Evolutionary conservation across 2,113 vertebrate genomes (phyloP).

Genomic region (Haemorhous mexicanus): DNA sequence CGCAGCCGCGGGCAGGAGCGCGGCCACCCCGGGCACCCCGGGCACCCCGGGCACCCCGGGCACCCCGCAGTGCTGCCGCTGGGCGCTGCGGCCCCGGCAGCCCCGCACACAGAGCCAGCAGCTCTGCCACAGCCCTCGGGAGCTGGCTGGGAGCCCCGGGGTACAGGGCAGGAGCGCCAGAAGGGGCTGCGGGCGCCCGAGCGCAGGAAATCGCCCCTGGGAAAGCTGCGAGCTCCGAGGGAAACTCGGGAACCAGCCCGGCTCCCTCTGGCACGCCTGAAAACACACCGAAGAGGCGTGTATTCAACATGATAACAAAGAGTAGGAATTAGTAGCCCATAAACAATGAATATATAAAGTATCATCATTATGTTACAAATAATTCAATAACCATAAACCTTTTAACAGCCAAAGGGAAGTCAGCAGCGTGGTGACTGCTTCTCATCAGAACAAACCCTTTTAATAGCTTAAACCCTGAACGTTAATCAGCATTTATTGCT

Average conservation of each 20-base stretch:
- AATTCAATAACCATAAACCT: not conserved
- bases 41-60: no score
- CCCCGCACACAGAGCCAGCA: fast-evolving
- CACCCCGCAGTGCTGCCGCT: no score
- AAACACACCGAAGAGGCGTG: not conserved
- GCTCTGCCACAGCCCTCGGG: fast-evolving
- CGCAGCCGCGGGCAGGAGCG: no score
- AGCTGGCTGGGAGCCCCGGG: not conserved
- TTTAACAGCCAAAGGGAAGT: not conserved
- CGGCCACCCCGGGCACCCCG: no score
- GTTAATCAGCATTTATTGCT: not conserved
- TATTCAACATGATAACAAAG: not conserved
- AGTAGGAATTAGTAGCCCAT: not conserved
- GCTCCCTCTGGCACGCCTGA: not conserved
- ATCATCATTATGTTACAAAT: not conserved
- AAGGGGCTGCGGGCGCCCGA: fast-evolving
- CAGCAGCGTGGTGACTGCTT: not conserved
- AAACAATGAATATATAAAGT: not conserved
- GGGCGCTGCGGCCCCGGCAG: not conserved
- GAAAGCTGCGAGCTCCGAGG: not conserved
- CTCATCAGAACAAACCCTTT: not conserved
- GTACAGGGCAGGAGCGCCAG: not conserved
- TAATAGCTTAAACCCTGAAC: not conserved
- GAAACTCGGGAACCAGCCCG: not conserved
- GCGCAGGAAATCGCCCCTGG: not conserved